These are phyloP conservation scores for Scomber scombrus DNA, from an alignment of 2,113 vertebrate genomes.

Conservation along the genomic window DNA sequence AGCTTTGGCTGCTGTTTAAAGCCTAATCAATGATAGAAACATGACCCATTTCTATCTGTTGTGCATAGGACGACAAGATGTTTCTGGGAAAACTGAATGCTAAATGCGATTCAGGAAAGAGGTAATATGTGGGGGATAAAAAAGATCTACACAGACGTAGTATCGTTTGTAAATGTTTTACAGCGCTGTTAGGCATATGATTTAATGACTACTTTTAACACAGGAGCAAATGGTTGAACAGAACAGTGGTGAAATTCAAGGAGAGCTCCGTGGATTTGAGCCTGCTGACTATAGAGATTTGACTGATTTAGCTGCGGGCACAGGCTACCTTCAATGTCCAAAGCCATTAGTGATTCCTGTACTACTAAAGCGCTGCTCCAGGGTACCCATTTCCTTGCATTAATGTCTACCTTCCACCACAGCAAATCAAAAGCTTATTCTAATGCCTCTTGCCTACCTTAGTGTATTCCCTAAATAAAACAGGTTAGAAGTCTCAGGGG, in stretches of 20 bases:
- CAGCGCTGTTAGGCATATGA: slow-evolving; percentile 39
- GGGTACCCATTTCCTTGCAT: slow-evolving; percentile 79
- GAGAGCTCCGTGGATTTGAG: slow-evolving; percentile 54
- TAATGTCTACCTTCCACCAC: slow-evolving; percentile 76
- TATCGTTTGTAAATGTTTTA: slow-evolving; percentile 55
- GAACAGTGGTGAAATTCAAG: slow-evolving; percentile 44
- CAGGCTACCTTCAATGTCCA: slow-evolving; percentile 78
- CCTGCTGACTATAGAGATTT: slow-evolving; percentile 76
- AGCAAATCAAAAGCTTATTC: slow-evolving; percentile 74
- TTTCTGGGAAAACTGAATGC: slow-evolving; percentile 72
- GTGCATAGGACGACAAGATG: slow-evolving; percentile 53
- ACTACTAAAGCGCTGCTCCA: slow-evolving; percentile 78
- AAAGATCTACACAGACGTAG: slow-evolving; percentile 20
- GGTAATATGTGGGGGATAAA: slow-evolving; percentile 14
- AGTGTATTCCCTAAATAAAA: slow-evolving; percentile 54
- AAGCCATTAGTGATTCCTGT: slow-evolving; percentile 82
- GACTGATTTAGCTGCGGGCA: slow-evolving; percentile 77
- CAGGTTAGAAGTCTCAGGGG: slow-evolving; percentile 22
- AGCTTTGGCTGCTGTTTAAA: slow-evolving; percentile 79
- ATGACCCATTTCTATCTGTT: slow-evolving; percentile 67
- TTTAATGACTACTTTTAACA: slow-evolving; percentile 65
- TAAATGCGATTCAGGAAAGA: slow-evolving; percentile 46
- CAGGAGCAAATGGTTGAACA: slow-evolving; percentile 63
- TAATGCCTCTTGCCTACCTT: slow-evolving; percentile 50
- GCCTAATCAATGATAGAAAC: slow-evolving; percentile 82